These are phyloP conservation scores for Sus cebifrons DNA, from an alignment of 2,797 vertebrate species.

Conservation along the genomic window DNA sequence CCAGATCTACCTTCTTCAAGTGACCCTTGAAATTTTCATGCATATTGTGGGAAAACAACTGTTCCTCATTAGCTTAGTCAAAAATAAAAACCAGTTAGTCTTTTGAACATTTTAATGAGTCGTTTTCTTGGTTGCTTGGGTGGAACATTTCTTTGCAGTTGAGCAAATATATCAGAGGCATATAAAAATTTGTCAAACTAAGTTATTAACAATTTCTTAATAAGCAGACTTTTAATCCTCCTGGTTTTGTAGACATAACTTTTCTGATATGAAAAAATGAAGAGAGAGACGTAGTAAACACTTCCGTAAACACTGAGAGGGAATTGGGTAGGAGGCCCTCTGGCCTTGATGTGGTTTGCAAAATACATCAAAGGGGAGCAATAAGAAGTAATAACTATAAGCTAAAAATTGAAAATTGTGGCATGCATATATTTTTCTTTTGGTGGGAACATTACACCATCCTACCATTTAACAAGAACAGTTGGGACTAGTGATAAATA, in stretches of 20 bases:
- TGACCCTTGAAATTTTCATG: not conserved
- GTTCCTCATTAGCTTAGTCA: slow-evolving; percentile 57
- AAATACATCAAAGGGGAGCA: slow-evolving; percentile 76
- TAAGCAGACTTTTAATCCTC: slow-evolving; percentile 58
- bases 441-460: not conserved
- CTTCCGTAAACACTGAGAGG: slow-evolving; percentile 59
- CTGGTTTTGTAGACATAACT: slow-evolving; percentile 49
- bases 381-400: slow-evolving; percentile 46
- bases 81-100: slow-evolving; percentile 67
- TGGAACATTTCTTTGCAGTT: slow-evolving; percentile 65
- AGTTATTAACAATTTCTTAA: slow-evolving; percentile 79
- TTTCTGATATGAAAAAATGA: slow-evolving; percentile 73
- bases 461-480: not conserved
- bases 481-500: not conserved
- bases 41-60: not conserved
- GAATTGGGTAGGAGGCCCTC: slow-evolving; percentile 21
- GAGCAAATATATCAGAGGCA: slow-evolving; percentile 67
- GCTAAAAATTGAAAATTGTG: slow-evolving; percentile 35
- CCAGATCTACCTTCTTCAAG: slow-evolving; percentile 4
- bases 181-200: slow-evolving; percentile 57
- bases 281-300: slow-evolving; percentile 47
- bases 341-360: slow-evolving; percentile 71
- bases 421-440: not conserved
- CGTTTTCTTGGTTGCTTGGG: slow-evolving; percentile 66
- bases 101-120: slow-evolving; percentile 76